Evolutionary conservation across 1,140 invertebrate genomes (phyloP), one percentile per base, ranked within the genome.

Genomic region (Drosophila miranda): DNA sequence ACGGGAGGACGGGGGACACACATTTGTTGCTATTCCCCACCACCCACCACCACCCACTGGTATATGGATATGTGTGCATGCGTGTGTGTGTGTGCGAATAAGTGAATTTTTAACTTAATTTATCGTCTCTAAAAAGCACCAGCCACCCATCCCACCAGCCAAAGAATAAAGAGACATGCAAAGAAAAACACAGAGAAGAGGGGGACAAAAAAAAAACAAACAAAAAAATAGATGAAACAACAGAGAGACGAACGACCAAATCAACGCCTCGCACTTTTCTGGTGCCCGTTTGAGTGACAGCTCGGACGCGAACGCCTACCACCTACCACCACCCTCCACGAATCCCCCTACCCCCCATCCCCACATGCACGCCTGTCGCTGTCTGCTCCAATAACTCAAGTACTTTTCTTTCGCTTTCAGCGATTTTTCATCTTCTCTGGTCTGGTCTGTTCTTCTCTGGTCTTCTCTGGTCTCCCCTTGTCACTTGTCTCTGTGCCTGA

Each of bases 341-440:
- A 9, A 43, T 28, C 56, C 60, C 23, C 46, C 50, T 55, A 46
- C 48, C 16, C 41, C 34, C 61, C 54, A 19, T 41, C 26, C 26
- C 42, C 13, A 38, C 11, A 13, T 38, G 28, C 70, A 43, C 49
- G 41, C 53, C 21, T 14, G 21, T 70, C 23, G 63, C 73, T 77
- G 80, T 80, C 80, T 86, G 81, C 76, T 77, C 81, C 81, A 84
- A 84, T 84, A 84, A 86, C 76, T 86, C 81, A 86, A 86, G 78
- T 80, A 80, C 76, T 84, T 84, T 77, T 38, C 34, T 84, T 66
- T 79, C 62, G 72, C 75, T 79, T 67, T 52, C 50, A 68, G 60
- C 66, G 57, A 82, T 71, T 83, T 82, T 71, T 67, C 64, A 84
- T 78, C 55, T 38, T 38, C 34, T 38, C 34, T 38, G 34, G 34